Base-by-base conservation (phyloP, 2,888 invertebrate genomes). In the Trachelus troglodyta region DNA sequence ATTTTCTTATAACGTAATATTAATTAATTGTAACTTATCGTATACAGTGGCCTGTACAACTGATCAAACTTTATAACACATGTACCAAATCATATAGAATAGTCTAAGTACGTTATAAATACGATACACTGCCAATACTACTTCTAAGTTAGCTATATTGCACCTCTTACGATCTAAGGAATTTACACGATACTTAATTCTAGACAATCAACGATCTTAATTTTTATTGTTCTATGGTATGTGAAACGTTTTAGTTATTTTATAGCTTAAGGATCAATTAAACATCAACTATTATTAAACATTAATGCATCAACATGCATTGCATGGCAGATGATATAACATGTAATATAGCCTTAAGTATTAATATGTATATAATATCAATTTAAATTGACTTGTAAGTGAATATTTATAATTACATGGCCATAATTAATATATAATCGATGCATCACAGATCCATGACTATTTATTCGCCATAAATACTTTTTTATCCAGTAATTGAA, bases 61-160 rank as follows among this genome's bases (percentile, higher is more conserved):
- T 69, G 33, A 76, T 74, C 30, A 76, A 33, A 34, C 34, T 76
- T 35, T 74, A 76, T 31, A 37, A 34, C 37, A 74, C 34, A 12
- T 75, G 9, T 33, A 40, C 30, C 34, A 11, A 73, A 76, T 35
- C 37, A 40, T 33, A 73, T 76, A 1, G n/a, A 75, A 73, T 76
- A 12, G 30, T 23, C 56, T 31, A 77, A 73, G 34, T 37, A 35
- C 73, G 73, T n/a, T 40, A 35, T 33, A 37, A 77, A 37, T 75
- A 74, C 69, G 40, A 74, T 69, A 78, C 77, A 82, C 79, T 82
- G 79, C 80, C 80, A 75, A 79, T 71, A 80, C 75, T 73, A 75
- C 76, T 77, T 76, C 23, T 78, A 78, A 81, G 74, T 75, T 75
- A 80, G 56, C 69, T 81, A 77, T 78, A 80, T 81, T 77, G 78